phyloP scores from a whole-genome alignment of 2,888 invertebrate species.

The Dendrolimus houi region DNA sequence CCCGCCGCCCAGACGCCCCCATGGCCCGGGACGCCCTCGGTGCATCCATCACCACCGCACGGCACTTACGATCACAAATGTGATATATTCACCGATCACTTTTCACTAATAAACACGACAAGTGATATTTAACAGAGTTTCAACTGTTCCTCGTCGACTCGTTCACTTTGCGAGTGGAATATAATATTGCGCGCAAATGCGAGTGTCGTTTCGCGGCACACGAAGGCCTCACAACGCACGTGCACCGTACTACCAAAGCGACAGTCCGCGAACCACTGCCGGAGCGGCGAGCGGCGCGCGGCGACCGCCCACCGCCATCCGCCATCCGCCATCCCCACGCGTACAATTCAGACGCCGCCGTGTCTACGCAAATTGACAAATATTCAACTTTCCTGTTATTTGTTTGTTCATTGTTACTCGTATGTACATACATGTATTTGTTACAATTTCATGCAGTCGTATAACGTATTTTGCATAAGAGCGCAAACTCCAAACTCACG shows the following conservation, averaged over 20 bases:
- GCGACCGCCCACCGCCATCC: not conserved
- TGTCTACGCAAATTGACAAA: not conserved
- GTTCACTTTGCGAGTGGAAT: not conserved
- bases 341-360: not conserved
- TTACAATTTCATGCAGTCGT: too few relatives aligned
- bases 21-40: conserved; percentile 7
- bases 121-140: not conserved
- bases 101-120: not conserved
- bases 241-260: not conserved
- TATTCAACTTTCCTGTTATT: not conserved
- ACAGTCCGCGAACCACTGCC: not conserved
- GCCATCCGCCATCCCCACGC: not conserved
- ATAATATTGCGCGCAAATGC: not conserved
- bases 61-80: not conserved
- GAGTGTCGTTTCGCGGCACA: not conserved
- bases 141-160: not conserved
- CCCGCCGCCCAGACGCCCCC: not conserved
- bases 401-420: not conserved
- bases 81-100: not conserved
- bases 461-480: too few relatives aligned
- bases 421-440: too few relatives aligned
- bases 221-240: not conserved
- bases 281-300: not conserved
- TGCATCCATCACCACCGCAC: not conserved
- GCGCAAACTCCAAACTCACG: too few relatives aligned